These are phyloP conservation scores for Eristalinus aeneus DNA, from an alignment of 2,888 invertebrate species.

Conservation along the genomic window DNA sequence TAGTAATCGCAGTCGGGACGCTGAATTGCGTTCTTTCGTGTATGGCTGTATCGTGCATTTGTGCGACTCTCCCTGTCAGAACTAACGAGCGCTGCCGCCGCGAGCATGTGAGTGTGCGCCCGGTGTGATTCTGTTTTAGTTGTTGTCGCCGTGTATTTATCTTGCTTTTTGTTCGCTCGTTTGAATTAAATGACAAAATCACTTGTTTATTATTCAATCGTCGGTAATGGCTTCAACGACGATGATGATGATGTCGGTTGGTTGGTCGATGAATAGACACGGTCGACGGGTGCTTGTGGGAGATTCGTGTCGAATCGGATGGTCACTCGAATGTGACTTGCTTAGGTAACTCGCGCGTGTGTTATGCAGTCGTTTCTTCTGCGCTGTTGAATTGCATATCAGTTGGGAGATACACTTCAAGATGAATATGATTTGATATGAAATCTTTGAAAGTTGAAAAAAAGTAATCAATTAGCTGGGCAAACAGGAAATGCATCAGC, in stretches of 20 bases:
- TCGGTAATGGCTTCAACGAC: constrained; percentile 13
- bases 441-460: background rate
- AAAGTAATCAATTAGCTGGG: background rate
- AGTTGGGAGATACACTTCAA: background rate
- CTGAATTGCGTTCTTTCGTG: constrained; percentile 19
- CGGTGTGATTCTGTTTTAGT: background rate
- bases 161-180: constrained; percentile 11
- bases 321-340: constrained; percentile 43
- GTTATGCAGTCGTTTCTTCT: background rate
- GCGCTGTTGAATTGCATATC: background rate
- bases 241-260: constrained; percentile 14
- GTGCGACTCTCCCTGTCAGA: background rate
- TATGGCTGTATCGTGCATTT: constrained; percentile 10
- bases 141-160: background rate
- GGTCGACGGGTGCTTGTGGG: constrained; percentile 7
- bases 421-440: background rate
- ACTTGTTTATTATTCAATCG: constrained; percentile 46
- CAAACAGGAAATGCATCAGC: background rate
- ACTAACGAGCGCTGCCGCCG: background rate
- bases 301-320: constrained; percentile 42
- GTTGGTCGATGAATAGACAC: constrained; percentile 10
- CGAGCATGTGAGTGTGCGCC: background rate
- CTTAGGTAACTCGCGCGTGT: constrained; percentile 37
- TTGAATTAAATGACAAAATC: constrained; percentile 45
- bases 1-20: background rate